Evolutionary conservation across 2,888 invertebrate genomes (phyloP).

Genomic region (Escarpia spicata): DNA sequence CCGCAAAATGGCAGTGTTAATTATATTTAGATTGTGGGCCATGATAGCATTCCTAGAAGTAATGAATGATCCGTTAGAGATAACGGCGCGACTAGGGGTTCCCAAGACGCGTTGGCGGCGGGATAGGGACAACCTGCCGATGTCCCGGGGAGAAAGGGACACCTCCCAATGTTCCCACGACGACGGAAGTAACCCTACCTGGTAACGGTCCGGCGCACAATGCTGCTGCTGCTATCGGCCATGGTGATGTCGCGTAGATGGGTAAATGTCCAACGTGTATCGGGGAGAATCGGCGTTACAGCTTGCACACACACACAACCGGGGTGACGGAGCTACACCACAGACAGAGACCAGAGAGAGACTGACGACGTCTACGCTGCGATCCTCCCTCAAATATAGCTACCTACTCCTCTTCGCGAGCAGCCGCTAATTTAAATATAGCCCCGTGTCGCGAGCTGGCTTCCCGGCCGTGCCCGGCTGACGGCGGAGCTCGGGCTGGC

Average conservation of each 20-base stretch:
- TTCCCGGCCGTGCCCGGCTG: background rate
- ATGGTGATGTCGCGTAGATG: background rate
- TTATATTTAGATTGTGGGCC: background rate
- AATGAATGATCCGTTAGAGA: background rate
- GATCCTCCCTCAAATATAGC: background rate
- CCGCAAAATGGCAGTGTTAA: background rate
- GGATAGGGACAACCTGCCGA: background rate
- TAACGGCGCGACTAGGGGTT: background rate
- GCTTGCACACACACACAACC: constrained; percentile 13
- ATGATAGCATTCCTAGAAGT: background rate
- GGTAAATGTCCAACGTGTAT: background rate
- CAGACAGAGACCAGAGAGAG: background rate
- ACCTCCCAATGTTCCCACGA: background rate
- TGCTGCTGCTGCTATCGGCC: background rate
- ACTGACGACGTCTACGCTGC: background rate
- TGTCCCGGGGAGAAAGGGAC: background rate
- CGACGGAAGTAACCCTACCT: background rate
- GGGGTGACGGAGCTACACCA: constrained; percentile 3
- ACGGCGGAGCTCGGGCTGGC: background rate
- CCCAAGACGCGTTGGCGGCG: background rate
- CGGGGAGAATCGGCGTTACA: background rate
- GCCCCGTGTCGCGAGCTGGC: background rate
- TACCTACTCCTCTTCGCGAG: background rate
- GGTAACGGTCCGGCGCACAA: background rate
- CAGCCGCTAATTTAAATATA: background rate